phyloP scores from a whole-genome alignment of 1,140 invertebrate genomes.

The Bombus polaris region DNA sequence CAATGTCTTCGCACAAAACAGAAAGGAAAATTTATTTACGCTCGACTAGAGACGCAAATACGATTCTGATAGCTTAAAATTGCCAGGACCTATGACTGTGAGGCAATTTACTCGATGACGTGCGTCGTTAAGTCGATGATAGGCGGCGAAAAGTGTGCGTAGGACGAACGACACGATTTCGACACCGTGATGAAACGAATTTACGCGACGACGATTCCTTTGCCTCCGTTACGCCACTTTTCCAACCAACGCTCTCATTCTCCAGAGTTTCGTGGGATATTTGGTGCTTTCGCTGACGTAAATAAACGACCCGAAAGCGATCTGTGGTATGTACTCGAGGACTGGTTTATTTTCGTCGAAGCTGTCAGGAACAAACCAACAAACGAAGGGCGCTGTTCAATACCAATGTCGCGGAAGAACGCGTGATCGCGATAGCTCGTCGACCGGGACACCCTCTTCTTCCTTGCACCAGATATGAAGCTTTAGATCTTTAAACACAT shows the following conservation, averaged over 20 bases:
- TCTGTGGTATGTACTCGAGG: not conserved
- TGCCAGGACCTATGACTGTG: conserved; percentile 2
- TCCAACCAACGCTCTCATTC: not conserved
- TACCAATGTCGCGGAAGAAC: conserved; percentile 16
- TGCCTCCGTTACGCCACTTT: not conserved
- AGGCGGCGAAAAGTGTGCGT: conserved; percentile 7
- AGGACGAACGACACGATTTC: conserved; percentile 23
- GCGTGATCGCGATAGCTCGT: not conserved
- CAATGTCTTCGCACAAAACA: too few relatives aligned
- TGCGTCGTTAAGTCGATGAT: not conserved
- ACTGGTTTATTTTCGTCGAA: conserved; percentile 27
- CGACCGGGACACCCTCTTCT: not conserved
- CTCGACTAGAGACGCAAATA: too few relatives aligned
- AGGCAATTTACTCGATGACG: conserved; percentile 16
- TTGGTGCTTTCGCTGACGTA: not conserved
- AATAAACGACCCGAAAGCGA: conserved; percentile 8
- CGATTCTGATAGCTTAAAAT: not conserved
- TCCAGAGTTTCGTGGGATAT: not conserved
- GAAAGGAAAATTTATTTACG: not conserved
- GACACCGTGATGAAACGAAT: not conserved
- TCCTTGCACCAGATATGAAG: not conserved
- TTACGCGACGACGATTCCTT: not conserved
- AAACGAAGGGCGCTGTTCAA: conserved; percentile 19
- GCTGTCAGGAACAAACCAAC: not conserved
- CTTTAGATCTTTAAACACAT: not conserved